Conservation (phyloP, 2,888 invertebrate species). For the Himalopsyche kuldschensis region DNA sequence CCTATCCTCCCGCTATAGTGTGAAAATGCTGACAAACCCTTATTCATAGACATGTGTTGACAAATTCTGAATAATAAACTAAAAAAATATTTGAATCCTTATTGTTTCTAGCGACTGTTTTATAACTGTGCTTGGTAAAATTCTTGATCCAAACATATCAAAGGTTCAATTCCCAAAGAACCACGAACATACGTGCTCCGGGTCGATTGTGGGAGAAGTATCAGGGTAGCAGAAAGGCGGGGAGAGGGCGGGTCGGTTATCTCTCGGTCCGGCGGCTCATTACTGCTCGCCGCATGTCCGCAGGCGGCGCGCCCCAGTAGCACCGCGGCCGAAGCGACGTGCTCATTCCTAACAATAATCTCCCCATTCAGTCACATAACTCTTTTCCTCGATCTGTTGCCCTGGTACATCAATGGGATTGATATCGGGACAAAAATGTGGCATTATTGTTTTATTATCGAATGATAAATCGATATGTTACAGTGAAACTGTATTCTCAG, state of each 20-base stretch:
- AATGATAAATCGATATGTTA: too few species aligned
- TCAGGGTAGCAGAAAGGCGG: slow-evolving; percentile 13
- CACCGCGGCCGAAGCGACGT: neutral
- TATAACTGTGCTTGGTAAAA: neutral
- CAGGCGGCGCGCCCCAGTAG: neutral
- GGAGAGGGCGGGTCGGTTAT: neutral
- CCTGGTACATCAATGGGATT: neutral
- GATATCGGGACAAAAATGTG: too few species aligned
- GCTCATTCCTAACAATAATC: neutral
- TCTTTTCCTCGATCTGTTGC: neutral
- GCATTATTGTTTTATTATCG: too few species aligned
- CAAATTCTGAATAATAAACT: too few species aligned
- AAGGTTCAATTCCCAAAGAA: neutral
- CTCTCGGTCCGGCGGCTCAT: neutral
- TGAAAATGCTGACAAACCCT: too few species aligned
- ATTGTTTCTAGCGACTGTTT: too few species aligned
- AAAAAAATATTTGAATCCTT: too few species aligned
- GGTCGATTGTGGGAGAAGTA: slow-evolving; percentile 8
- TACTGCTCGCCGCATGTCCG: neutral
- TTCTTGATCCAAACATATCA: neutral
- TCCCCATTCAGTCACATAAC: neutral
- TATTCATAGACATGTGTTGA: too few species aligned
- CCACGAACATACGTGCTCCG: slow-evolving; percentile 12
- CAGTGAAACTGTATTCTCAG: too few species aligned
- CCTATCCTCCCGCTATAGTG: too few species aligned